phyloP scores from a whole-genome alignment of 2,888 invertebrate species.

The Hydrotaea diabolus region DNA sequence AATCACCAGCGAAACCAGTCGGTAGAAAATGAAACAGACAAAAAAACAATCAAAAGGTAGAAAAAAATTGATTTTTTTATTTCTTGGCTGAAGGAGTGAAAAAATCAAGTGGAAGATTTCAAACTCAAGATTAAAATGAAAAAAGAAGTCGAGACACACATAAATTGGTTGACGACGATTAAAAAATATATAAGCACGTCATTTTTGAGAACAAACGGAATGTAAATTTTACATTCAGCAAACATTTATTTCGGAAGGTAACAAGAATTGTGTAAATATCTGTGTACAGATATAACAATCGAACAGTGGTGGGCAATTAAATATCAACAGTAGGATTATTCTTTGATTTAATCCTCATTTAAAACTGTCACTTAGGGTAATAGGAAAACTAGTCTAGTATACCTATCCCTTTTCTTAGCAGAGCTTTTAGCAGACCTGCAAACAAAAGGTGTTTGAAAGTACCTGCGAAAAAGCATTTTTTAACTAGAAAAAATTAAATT shows the following conservation, averaged over 20 bases:
- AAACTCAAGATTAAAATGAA: background rate
- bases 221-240: constrained; percentile 1
- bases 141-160: background rate
- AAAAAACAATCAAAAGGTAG: no score
- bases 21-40: no score
- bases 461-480: no score
- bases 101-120: constrained; percentile 20
- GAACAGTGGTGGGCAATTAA: background rate
- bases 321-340: background rate
- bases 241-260: background rate
- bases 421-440: no score
- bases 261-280: background rate
- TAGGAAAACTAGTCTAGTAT: no score
- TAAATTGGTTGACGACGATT: background rate
- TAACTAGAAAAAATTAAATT: no score
- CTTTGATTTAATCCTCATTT: no score
- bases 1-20: background rate
- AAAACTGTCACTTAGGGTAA: no score
- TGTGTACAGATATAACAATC: no score
- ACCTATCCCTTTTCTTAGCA: no score
- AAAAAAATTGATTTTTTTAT: no score
- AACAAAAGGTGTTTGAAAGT: no score
- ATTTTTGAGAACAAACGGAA: background rate
- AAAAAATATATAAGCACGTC: background rate
- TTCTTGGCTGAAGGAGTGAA: background rate